These are phyloP conservation scores for Drosophila sp. DNA, from an alignment of 1,140 invertebrate genomes.

Conservation along the genomic window DNA sequence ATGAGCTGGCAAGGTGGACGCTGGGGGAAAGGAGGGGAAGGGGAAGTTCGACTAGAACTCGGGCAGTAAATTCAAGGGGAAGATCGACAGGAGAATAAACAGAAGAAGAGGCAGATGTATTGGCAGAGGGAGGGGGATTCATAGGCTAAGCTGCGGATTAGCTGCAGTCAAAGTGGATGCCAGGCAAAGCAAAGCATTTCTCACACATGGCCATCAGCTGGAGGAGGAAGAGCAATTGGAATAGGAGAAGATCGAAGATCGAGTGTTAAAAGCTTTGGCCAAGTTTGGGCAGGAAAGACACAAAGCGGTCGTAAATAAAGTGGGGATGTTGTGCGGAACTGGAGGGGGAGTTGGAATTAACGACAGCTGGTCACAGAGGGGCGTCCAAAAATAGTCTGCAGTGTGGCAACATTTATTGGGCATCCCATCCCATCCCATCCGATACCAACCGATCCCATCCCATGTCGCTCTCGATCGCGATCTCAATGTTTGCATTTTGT, in stretches of 20 bases:
- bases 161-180: conserved; percentile 31
- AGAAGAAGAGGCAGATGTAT: neutral
- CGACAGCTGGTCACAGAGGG: conserved; percentile 48
- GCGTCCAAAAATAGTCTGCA: conserved; percentile 26
- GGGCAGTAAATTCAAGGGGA: conserved; percentile 36
- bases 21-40: neutral
- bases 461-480: no score
- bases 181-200: conserved; percentile 33
- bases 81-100: conserved; percentile 34
- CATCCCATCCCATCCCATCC: neutral
- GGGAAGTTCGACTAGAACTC: conserved; percentile 27
- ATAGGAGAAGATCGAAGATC: conserved; percentile 19
- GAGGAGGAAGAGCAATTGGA: neutral
- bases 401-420: conserved; percentile 10
- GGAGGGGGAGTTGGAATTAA: neutral
- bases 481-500: neutral
- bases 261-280: conserved; percentile 51
- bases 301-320: conserved; percentile 31
- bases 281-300: conserved; percentile 37
- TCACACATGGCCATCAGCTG: conserved; percentile 47
- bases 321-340: neutral
- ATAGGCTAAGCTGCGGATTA: conserved; percentile 46
- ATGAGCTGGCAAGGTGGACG: neutral
- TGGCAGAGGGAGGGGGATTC: neutral
- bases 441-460: no score